Evolutionary conservation across 2,113 vertebrate genomes (phyloP), one percentile per base, ranked within the genome.

Genomic region (Oncorhynchus kisutch): DNA sequence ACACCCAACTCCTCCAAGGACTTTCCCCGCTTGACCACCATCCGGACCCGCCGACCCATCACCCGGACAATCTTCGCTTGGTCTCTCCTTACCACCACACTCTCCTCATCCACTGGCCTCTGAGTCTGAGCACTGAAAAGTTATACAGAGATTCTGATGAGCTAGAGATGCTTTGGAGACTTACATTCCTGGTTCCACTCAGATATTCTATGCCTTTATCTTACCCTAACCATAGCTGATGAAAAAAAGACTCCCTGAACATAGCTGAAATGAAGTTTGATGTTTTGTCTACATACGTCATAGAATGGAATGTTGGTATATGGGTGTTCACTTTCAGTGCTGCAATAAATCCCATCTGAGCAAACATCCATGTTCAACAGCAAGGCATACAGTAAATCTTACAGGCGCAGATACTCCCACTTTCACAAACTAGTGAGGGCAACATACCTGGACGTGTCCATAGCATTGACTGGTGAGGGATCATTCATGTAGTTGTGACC

Each of bases 1-100:
- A 18, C 69, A 2, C 90, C 93, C 0, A 90, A 83, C 73, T 95
- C 94, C 83, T 94, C 92, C 94, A 94, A 85, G 31, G 94, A 95
- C 85, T 92, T 93, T 20, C 93, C 94, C 75, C 92, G 87, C 34
- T 89, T 84, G 45, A 90, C 87, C 20, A 88, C 75, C 67, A 45
- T 45, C 39, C 39, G 39, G 39, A 45, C 39, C 9, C 39, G 39
- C 39, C 39, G 39, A 45, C 39, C 39, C 39, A 45, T 45, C 39
- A 87, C 77, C 69, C 89, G 86, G 54, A 49, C 49, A 4, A 74
- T 60, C 67, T 67, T n/a, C 20, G 73, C 0, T 6, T 22, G 27
- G 75, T 22, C 25, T 80, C 79, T 85, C 76, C 1, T 24, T n/a
- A 57, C 62, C 54, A 24, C n/a, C 59, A 62, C 13, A 4, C 68